These are phyloP conservation scores for Furnarius figulus DNA, from an alignment of 2,113 vertebrate genomes.

Conservation along the genomic window DNA sequence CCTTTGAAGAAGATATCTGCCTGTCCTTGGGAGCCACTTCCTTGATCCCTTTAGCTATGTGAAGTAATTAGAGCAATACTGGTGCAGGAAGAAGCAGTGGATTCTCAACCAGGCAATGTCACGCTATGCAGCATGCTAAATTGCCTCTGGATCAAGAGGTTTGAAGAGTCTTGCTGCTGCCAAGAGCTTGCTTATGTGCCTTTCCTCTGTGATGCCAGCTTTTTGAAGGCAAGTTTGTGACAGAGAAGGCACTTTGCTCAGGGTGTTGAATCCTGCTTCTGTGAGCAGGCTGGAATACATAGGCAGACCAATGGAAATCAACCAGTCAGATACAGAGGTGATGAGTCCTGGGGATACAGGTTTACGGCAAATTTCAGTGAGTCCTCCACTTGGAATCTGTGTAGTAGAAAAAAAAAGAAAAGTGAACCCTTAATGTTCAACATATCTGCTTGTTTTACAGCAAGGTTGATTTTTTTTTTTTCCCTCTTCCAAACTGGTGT, in stretches of 20 bases:
- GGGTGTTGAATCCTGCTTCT: constrained; percentile 82
- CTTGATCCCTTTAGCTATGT: constrained; percentile 34
- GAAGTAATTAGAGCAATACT: constrained; percentile 39
- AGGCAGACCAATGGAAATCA: constrained; percentile 91
- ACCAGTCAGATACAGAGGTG: constrained; percentile 87
- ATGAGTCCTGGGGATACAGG: constrained; percentile 81
- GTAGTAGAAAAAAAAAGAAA: neutral
- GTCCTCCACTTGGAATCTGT: constrained; percentile 93
- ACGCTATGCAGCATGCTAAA: constrained; percentile 50
- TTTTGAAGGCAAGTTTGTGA: constrained; percentile 84
- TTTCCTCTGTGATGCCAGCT: constrained; percentile 88
- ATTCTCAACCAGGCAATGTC: constrained; percentile 22
- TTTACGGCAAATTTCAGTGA: constrained; percentile 92
- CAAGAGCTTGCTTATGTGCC: constrained; percentile 86
- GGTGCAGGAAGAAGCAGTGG: constrained; percentile 61
- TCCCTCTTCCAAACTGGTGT: neutral
- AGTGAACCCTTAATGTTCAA: neutral
- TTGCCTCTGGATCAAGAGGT: constrained; percentile 66
- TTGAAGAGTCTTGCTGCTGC: constrained; percentile 84
- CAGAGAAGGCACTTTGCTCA: constrained; percentile 85
- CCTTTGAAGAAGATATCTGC: constrained; percentile 27
- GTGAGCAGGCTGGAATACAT: constrained; percentile 85
- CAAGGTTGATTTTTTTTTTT: neutral
- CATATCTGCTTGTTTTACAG: neutral
- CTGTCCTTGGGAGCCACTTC: constrained; percentile 43